Evolutionary conservation across 2,888 invertebrate genomes (phyloP), one percentile per base, ranked within the genome.

Genomic region (Epiblema foenella): DNA sequence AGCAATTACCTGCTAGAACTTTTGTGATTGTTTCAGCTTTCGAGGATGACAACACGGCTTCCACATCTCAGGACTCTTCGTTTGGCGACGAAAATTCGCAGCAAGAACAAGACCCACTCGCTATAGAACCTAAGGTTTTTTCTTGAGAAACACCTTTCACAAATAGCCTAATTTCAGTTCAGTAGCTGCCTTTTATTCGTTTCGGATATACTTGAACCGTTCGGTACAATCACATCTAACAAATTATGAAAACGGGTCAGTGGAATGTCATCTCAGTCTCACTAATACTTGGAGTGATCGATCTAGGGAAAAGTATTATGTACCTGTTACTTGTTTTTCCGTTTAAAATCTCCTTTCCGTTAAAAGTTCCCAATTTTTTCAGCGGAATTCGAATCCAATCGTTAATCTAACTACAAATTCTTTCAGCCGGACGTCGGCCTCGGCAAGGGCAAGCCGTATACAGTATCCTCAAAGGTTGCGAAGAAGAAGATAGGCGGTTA

Each of bases 401-500:
- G 7, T 33, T 33, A 33, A 33, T 33, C 15, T 33, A 37, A 65
- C 5, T 17, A 9, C 15, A 1, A 17, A 18, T 20, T 15, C 8
- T 60, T 68, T 42, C 18, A 93, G 93, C 87, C 90, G 73, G 95
- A 94, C 78, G 93, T 95, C 74, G 97, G 97, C 60, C 93, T 97
- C 59, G 97, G 97, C 0, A 97, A 97, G 88, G 97, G 97, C 51
- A 97, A 97, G 85, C 97, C 97, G 0, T 97, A 95, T 81, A 95
- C 95, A 72, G 96, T 96, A 1, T 95, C 95, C 60, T 94, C 94
- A 70, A 96, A 96, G 89, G 96, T 97, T 33, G 96, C 96, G 0
- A 97, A 97, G 84, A 97, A 97, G 83, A 95, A 96, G 76, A 94
- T 97, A 18, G 95, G 96, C 17, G 92, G 95, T 10, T 94, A 93